These are phyloP conservation scores for Semicossyphus pulcher DNA, from an alignment of 2,113 vertebrate species.

Conservation along the genomic window DNA sequence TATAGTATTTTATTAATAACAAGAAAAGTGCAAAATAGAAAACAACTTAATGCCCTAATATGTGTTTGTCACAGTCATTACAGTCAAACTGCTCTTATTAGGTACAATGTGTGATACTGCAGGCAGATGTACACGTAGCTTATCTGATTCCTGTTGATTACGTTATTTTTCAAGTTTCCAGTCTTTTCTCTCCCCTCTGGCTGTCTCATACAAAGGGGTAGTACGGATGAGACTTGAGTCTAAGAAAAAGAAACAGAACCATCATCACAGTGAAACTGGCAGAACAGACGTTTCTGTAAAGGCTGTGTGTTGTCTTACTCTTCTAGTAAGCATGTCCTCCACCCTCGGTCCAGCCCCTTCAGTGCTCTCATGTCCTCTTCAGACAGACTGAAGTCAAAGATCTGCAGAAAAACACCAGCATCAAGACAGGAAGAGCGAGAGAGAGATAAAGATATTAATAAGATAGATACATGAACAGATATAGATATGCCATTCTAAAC, in stretches of 20 bases:
- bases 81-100: background rate
- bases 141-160: background rate
- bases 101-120: background rate
- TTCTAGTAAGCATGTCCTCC: conserved; percentile 55
- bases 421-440: too few species aligned
- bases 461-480: too few species aligned
- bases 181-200: background rate
- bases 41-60: background rate
- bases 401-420: conserved; percentile 61
- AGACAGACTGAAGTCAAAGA: conserved; percentile 82
- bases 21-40: background rate
- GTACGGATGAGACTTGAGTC: conserved; percentile 80
- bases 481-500: too few species aligned
- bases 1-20: background rate
- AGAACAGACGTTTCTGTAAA: background rate
- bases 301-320: conserved; percentile 55
- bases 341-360: conserved; percentile 76
- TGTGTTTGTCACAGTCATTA: background rate
- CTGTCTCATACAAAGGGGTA: conserved; percentile 78
- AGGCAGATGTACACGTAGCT: background rate
- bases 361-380: conserved; percentile 77
- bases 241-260: conserved; percentile 44
- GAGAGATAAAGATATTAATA: too few species aligned
- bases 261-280: background rate
- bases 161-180: background rate